phyloP scores from a whole-genome alignment of 2,888 invertebrate species.

The Drosophila anceps region DNA sequence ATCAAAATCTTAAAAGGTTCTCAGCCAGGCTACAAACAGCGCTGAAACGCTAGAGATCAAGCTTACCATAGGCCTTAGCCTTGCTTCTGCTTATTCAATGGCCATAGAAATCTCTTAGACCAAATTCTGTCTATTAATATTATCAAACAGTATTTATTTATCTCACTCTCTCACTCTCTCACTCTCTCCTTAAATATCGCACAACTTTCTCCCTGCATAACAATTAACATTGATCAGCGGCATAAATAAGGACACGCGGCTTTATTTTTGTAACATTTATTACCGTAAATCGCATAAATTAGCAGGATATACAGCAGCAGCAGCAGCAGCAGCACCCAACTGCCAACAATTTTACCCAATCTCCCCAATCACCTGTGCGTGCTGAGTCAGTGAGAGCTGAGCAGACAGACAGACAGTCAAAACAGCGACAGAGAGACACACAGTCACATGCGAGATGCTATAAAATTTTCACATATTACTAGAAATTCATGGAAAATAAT shows the following conservation, averaged over 20 bases:
- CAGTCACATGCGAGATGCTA: constrained; percentile 52
- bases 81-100: too few relatives aligned
- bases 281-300: constrained; percentile 63
- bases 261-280: constrained; percentile 29
- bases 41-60: not conserved
- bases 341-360: constrained; percentile 20
- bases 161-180: not conserved
- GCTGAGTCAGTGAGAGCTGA: constrained; percentile 23
- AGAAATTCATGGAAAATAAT: constrained; percentile 84
- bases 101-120: too few relatives aligned
- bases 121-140: not conserved
- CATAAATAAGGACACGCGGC: constrained; percentile 19
- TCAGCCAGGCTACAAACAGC: not conserved
- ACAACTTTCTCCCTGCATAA: constrained; percentile 11
- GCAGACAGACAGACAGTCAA: constrained; percentile 12
- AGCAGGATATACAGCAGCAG: constrained; percentile 23
- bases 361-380: constrained; percentile 50
- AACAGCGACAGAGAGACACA: not conserved
- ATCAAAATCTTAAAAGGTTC: not conserved
- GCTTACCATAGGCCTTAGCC: not conserved
- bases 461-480: constrained; percentile 77
- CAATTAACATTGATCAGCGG: constrained; percentile 54
- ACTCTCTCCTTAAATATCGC: not conserved
- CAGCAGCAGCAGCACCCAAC: constrained; percentile 5
- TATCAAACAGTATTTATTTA: not conserved